A percentile compares a stretch with the other conserved stretches of the same genome.
phyloP scores from a whole-genome alignment of 2,113 vertebrate genomes.

The Columba livia region DNA sequence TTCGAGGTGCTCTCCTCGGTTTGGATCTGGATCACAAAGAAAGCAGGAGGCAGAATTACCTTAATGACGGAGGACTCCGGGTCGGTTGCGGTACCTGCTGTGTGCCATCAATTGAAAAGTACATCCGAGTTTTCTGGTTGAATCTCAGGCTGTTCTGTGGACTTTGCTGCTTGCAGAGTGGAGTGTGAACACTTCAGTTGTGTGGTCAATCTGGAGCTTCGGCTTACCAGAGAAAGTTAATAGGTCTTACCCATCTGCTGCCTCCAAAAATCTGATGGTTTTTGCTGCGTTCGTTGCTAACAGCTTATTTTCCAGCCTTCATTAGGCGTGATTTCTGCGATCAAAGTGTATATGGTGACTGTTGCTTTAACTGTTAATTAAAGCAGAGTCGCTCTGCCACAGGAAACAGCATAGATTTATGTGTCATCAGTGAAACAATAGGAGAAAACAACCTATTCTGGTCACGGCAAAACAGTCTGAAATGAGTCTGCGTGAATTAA shows the following conservation, averaged over 20 bases:
- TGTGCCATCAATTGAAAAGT: no score
- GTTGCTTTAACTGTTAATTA: neutral
- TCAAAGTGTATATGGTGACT: neutral
- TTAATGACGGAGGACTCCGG: no score
- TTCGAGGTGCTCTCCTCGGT: no score
- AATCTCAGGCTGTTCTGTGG: no score
- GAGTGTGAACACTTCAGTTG: neutral
- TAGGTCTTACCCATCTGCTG: neutral
- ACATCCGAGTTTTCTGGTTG: no score
- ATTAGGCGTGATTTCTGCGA: neutral
- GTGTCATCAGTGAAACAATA: rapidly evolving
- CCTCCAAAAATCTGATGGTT: neutral
- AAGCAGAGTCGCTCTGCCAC: neutral
- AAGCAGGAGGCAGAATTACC: no score
- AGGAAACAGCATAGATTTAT: neutral
- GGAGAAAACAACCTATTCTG: neutral
- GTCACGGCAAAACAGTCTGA: neutral
- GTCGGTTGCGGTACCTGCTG: no score
- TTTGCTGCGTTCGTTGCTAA: neutral
- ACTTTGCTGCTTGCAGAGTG: no score
- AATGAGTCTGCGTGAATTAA: neutral
- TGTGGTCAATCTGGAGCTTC: neutral
- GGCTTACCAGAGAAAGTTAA: neutral
- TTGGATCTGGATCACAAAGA: no score
- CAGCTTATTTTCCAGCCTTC: neutral